Percentiles rank a stretch among this genome's conserved stretches.
Conservation (phyloP, 2,113 vertebrate genomes). For the Grallaria varia region DNA sequence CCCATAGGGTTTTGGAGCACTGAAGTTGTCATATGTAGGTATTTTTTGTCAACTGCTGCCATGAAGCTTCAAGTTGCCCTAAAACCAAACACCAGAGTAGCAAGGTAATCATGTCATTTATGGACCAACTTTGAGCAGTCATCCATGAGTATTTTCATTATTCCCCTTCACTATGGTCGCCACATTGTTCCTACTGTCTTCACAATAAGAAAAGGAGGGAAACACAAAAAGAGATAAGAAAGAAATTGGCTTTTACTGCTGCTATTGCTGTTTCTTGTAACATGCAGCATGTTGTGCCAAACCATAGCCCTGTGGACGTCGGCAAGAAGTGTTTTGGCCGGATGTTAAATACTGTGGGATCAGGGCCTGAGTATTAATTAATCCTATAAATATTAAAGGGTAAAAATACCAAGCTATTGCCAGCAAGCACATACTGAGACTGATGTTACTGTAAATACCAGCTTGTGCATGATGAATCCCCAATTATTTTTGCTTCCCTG, state of each 20-base stretch:
- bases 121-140: not conserved
- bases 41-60: not conserved
- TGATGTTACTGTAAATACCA: not conserved
- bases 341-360: conserved; percentile 2
- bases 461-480: not conserved
- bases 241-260: conserved; percentile 6
- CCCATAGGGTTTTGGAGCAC: not conserved
- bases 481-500: not conserved
- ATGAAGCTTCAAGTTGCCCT: not conserved
- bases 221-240: not conserved
- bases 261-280: not conserved
- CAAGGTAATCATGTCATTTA: not conserved
- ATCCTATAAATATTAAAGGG: not conserved
- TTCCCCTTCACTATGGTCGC: not conserved
- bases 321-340: not conserved
- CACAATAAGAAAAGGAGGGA: not conserved
- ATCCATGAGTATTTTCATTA: not conserved
- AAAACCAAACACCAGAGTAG: not conserved
- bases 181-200: not conserved
- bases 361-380: conserved; percentile 3
- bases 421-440: not conserved
- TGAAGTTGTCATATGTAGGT: not conserved
- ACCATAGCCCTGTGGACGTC: not conserved
- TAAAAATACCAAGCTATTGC: conserved; percentile 16
- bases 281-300: not conserved